Conservation (phyloP, 2,113 vertebrate genomes). For the Ochotona curzoniae region DNA sequence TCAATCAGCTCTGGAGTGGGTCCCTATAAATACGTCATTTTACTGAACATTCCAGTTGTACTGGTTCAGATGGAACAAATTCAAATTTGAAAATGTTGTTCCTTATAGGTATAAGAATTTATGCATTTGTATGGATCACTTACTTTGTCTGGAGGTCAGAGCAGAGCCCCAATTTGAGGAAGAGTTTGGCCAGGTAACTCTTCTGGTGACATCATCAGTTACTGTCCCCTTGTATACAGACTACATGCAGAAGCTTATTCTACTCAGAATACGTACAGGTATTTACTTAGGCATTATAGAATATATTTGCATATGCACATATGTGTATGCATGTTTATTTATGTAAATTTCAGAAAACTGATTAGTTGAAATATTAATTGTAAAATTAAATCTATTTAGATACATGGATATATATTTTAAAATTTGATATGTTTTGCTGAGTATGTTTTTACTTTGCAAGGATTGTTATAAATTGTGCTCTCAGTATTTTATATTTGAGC, state of each 20-base stretch:
- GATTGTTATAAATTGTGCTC: background rate
- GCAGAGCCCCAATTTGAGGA: background rate
- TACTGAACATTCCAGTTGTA: background rate
- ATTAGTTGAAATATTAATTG: background rate
- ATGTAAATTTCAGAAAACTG: background rate
- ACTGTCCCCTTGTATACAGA: background rate
- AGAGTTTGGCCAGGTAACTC: background rate
- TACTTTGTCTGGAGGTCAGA: background rate
- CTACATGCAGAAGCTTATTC: background rate
- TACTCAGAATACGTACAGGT: background rate
- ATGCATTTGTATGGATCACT: background rate
- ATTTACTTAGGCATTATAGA: background rate
- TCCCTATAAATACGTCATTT: background rate
- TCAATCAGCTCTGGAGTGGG: background rate
- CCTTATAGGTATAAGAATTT: background rate
- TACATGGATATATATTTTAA: background rate
- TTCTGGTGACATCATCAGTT: background rate
- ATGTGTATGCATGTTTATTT: background rate
- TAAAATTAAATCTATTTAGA: background rate
- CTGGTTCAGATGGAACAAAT: background rate
- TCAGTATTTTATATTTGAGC: background rate
- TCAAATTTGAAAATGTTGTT: background rate
- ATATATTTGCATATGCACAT: background rate
- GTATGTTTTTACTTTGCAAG: background rate
- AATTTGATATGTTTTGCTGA: background rate